These are phyloP conservation scores for Acrobeloides nanus DNA, from an alignment of 2,888 invertebrate species.

Conservation along the genomic window DNA sequence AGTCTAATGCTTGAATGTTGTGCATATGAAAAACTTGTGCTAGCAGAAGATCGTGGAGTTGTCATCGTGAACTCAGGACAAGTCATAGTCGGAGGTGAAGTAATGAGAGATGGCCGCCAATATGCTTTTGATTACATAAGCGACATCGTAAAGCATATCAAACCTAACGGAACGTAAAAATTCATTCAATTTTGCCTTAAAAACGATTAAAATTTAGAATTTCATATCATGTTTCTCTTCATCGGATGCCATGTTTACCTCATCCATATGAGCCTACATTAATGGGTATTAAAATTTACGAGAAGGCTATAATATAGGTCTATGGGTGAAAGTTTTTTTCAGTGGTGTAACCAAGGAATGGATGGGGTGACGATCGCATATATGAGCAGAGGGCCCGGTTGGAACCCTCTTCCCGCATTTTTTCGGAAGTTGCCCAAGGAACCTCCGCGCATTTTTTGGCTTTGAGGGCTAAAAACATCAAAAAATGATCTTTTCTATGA, in stretches of 20 bases:
- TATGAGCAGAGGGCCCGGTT: too few relatives aligned
- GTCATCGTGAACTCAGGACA: constrained; percentile 42
- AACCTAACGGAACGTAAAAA: constrained; percentile 24
- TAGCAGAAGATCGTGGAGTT: constrained; percentile 43
- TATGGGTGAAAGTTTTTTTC: too few relatives aligned
- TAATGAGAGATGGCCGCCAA: constrained; percentile 28
- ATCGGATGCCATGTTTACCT: constrained; percentile 43
- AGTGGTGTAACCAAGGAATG: too few relatives aligned
- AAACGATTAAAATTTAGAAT: constrained; percentile 9
- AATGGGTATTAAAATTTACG: too few relatives aligned
- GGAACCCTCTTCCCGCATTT: too few relatives aligned
- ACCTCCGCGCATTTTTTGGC: too few relatives aligned
- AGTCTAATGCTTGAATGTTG: constrained; percentile 18
- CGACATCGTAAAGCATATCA: constrained; percentile 34
- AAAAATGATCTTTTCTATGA: too few relatives aligned
- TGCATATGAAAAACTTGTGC: constrained; percentile 24
- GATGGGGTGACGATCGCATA: too few relatives aligned
- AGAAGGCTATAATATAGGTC: too few relatives aligned
- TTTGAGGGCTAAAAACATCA: too few relatives aligned
- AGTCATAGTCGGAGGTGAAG: constrained; percentile 29
- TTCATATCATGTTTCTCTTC: constrained; percentile 43
- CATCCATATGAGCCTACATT: constrained; percentile 24
- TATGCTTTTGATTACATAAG: constrained; percentile 50
- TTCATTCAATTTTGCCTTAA: not conserved
- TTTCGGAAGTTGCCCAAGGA: too few relatives aligned